Evolutionary conservation across 2,888 invertebrate genomes (phyloP).

Genomic region (Acronicta leporina): DNA sequence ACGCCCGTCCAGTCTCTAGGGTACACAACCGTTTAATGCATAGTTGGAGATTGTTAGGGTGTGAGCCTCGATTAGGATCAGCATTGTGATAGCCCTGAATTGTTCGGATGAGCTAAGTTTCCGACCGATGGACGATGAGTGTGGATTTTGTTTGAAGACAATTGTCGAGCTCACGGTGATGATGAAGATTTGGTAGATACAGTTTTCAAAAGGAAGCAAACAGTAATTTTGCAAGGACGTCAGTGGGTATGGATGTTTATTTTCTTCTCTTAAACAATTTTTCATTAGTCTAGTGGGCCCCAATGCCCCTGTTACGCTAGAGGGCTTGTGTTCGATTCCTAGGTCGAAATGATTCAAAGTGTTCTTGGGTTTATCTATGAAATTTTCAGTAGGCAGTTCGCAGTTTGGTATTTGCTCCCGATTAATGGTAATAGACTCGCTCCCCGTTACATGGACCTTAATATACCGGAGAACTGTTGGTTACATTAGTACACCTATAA

Average conservation of each 20-base stretch:
- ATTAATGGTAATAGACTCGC: too few species aligned
- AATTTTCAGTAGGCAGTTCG: too few species aligned
- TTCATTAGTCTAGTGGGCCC: too few species aligned
- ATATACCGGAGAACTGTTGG: too few species aligned
- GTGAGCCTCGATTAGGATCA: slow-evolving; percentile 73
- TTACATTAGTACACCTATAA: too few species aligned
- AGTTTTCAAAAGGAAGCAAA: neutral
- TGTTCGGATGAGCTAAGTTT: slow-evolving; percentile 59
- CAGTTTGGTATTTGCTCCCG: too few species aligned
- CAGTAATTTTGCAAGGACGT: neutral
- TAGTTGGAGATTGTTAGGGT: slow-evolving; percentile 79
- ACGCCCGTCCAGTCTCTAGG: slow-evolving; percentile 81
- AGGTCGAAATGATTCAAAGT: too few species aligned
- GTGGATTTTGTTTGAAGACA: slow-evolving; percentile 36
- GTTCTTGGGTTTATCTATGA: too few species aligned
- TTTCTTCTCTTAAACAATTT: too few species aligned
- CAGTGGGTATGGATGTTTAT: neutral
- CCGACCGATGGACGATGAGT: slow-evolving; percentile 49
- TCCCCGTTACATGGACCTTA: too few species aligned
- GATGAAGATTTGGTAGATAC: neutral
- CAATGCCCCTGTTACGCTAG: too few species aligned
- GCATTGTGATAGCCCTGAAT: slow-evolving; percentile 59
- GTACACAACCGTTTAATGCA: slow-evolving; percentile 79
- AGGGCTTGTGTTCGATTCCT: too few species aligned
- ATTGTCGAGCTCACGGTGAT: slow-evolving; percentile 13